Evolutionary conservation across 2,888 invertebrate species (phyloP).

Genomic region (Zonitis immaculata): DNA sequence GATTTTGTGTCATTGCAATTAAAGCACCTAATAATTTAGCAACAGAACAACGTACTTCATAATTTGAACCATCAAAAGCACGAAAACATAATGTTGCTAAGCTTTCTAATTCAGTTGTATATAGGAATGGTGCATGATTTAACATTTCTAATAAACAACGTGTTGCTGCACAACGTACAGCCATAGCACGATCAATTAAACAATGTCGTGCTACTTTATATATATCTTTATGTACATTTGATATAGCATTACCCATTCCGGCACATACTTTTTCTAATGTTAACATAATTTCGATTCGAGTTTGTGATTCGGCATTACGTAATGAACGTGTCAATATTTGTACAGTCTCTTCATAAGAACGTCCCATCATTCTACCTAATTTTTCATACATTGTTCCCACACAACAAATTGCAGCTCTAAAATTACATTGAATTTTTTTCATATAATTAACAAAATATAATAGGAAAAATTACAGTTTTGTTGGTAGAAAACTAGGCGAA

Average conservation of each 20-base stretch:
- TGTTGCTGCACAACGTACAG: conserved; percentile 90
- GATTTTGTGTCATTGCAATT: conserved; percentile 78
- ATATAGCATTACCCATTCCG: conserved; percentile 93
- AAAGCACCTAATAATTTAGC: conserved; percentile 87
- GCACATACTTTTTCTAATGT: conserved; percentile 92
- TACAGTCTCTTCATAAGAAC: conserved; percentile 97
- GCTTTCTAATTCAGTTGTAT: conserved; percentile 87
- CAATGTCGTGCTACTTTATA: conserved; percentile 86
- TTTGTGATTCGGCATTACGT: conserved; percentile 92
- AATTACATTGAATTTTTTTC: conserved; percentile 27
- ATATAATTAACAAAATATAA: conserved; percentile 5
- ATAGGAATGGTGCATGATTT: conserved; percentile 77
- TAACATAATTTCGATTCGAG: conserved; percentile 93
- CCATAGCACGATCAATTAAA: conserved; percentile 85
- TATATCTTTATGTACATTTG: conserved; percentile 80
- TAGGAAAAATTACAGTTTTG: conserved; percentile 73
- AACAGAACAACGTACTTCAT: conserved; percentile 87
- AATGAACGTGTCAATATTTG: conserved; percentile 85
- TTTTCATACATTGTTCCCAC: conserved; percentile 97
- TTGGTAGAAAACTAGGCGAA: conserved; percentile 90
- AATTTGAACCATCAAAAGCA: conserved; percentile 87
- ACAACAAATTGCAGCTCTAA: conserved; percentile 91
- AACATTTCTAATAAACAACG: conserved; percentile 86
- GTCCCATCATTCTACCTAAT: conserved; percentile 96
- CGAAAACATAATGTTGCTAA: conserved; percentile 87